Percentiles rank a stretch among this genome's conserved stretches.
phyloP scores from a whole-genome alignment of 1,140 invertebrate species.

The Drosophila pruinosa region DNA sequence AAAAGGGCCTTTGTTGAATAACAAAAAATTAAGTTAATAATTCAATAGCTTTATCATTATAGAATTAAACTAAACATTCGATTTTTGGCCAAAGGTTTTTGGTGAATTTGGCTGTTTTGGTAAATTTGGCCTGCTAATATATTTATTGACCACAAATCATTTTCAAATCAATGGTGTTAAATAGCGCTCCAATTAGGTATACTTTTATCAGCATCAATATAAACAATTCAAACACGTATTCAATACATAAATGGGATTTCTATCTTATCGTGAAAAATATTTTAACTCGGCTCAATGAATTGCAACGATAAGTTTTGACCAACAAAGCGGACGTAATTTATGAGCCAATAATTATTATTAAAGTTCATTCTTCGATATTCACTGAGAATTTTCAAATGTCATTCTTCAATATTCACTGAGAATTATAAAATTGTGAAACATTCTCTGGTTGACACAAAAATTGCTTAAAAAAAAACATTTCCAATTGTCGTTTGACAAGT shows the following conservation, averaged over 20 bases:
- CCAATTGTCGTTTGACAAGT: too few species aligned
- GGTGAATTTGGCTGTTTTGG: too few species aligned
- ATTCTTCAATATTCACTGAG: neutral
- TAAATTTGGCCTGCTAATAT: neutral
- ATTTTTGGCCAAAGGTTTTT: neutral
- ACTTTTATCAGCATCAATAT: neutral
- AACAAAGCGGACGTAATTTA: neutral
- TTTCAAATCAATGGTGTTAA: neutral
- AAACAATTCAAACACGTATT: neutral
- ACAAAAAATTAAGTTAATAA: neutral
- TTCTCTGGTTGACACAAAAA: too few species aligned
- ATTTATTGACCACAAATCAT: neutral
- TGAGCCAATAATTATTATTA: neutral
- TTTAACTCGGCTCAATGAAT: neutral
- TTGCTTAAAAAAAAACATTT: too few species aligned
- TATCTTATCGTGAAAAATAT: slow-evolving; percentile 21
- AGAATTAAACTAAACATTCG: neutral
- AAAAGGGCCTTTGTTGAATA: slow-evolving; percentile 37
- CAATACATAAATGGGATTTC: neutral
- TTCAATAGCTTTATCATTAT: neutral
- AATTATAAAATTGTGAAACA: too few species aligned
- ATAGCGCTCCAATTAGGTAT: neutral
- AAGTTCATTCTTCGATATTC: neutral
- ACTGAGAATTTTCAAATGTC: neutral
- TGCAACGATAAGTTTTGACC: neutral